Conservation (phyloP, 2,113 vertebrate species). For the Anarrhichthys ocellatus region DNA sequence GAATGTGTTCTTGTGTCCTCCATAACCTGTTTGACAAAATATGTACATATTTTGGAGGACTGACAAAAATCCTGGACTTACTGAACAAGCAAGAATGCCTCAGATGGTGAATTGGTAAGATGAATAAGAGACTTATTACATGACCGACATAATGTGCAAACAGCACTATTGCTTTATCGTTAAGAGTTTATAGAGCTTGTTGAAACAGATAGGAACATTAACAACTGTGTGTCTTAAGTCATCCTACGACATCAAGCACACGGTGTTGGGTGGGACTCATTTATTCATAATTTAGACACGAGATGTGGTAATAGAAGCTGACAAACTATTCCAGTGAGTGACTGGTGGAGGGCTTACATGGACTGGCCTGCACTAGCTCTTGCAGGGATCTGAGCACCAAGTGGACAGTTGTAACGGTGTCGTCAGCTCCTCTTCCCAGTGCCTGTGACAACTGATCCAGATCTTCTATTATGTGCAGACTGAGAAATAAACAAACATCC, state of each 20-base stretch:
- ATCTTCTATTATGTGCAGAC: slow-evolving; percentile 83
- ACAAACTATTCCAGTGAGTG: rapidly evolving
- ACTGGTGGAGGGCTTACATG: slow-evolving; percentile 2
- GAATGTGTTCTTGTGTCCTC: neutral
- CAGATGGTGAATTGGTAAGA: neutral
- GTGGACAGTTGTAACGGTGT: slow-evolving; percentile 79
- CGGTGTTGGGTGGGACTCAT: too few relatives aligned
- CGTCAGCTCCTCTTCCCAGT: slow-evolving; percentile 87
- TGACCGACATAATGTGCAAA: neutral
- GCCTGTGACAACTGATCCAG: slow-evolving; percentile 82
- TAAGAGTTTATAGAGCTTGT: neutral
- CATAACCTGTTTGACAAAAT: neutral
- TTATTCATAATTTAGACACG: neutral
- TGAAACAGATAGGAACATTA: too few relatives aligned
- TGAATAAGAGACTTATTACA: neutral
- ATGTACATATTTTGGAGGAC: neutral
- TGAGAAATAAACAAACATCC: slow-evolving; percentile 78
- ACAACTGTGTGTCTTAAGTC: too few relatives aligned
- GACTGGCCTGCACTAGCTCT: slow-evolving; percentile 4
- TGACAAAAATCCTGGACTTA: neutral
- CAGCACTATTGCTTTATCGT: too few relatives aligned
- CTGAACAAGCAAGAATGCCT: neutral
- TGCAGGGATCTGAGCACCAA: slow-evolving; percentile 80
- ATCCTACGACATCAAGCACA: too few relatives aligned
- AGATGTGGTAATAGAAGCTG: neutral